Conservation (phyloP, 1,140 invertebrate genomes). For the Lepidostoma basale region DNA sequence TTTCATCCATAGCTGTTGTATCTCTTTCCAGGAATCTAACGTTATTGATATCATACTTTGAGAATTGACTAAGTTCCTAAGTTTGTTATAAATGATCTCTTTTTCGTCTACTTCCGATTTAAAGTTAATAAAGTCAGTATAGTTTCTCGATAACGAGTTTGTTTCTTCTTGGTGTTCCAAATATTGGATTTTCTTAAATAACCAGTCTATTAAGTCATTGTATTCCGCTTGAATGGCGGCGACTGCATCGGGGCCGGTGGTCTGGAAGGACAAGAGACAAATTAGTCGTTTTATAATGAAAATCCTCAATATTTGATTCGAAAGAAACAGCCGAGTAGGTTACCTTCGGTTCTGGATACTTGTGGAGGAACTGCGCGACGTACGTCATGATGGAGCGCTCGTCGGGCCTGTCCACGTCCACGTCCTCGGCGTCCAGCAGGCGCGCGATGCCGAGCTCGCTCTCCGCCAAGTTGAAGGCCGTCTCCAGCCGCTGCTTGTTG, state of each 20-base stretch:
- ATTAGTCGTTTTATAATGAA: not conserved
- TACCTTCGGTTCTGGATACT: slow-evolving; percentile 85
- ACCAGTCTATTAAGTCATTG: slow-evolving; percentile 79
- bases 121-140: slow-evolving; percentile 73
- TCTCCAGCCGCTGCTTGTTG: slow-evolving; percentile 84
- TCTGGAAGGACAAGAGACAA: slow-evolving; percentile 51
- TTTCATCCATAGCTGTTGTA: slow-evolving; percentile 77
- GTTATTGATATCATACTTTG: slow-evolving; percentile 80
- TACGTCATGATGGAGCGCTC: slow-evolving; percentile 99
- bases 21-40: slow-evolving; percentile 78
- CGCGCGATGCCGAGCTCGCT: slow-evolving; percentile 90
- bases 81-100: slow-evolving; percentile 70
- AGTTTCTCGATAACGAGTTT: slow-evolving; percentile 68
- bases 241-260: slow-evolving; percentile 70
- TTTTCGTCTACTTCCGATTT: slow-evolving; percentile 75
- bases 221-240: slow-evolving; percentile 81
- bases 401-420: slow-evolving; percentile 95
- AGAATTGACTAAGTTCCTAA: slow-evolving; percentile 76
- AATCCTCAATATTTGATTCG: not conserved
- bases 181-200: slow-evolving; percentile 74
- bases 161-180: slow-evolving; percentile 73
- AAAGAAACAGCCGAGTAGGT: not conserved
- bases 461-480: slow-evolving; percentile 94
- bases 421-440: slow-evolving; percentile 94
- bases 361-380: slow-evolving; percentile 97